A percentile compares a stretch with the other conserved stretches of the same genome.
Conservation (phyloP, 1,140 invertebrate species). For the Periplaneta americana region DNA sequence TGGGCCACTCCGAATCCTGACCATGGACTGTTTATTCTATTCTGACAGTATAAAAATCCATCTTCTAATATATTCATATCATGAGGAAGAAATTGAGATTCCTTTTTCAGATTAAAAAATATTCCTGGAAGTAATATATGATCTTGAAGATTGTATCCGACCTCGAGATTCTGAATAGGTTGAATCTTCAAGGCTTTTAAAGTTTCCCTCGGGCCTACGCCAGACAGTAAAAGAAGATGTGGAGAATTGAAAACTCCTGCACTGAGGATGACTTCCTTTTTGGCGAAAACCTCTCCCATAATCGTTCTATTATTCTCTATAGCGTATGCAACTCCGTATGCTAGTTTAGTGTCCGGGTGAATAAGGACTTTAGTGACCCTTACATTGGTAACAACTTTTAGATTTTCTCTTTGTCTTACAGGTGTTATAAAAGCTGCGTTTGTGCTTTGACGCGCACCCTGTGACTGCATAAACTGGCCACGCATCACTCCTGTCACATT, state of each 20-base stretch:
- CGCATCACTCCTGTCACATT: conserved; percentile 40
- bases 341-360: conserved; percentile 39
- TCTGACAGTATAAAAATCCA: too few species aligned
- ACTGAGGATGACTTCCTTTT: conserved; percentile 72
- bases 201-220: conserved; percentile 78
- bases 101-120: too few species aligned
- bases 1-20: too few species aligned
- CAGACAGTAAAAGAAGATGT: conserved; percentile 88
- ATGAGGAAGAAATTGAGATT: too few species aligned
- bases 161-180: conserved; percentile 27
- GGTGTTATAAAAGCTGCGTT: conserved; percentile 40
- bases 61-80: too few species aligned
- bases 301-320: conserved; percentile 31
- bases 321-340: conserved; percentile 43
- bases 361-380: conserved; percentile 36
- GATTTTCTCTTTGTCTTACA: conserved; percentile 35
- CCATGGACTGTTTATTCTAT: too few species aligned
- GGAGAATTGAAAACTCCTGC: conserved; percentile 87
- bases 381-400: conserved; percentile 31
- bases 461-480: conserved; percentile 49
- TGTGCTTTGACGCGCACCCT: conserved; percentile 43
- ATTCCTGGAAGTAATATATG: too few species aligned
- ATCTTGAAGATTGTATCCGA: conserved; percentile 45
- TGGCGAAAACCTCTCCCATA: conserved; percentile 30
- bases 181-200: conserved; percentile 52